Evolutionary conservation across 2,797 vertebrate species (phyloP).

Genomic region (Leuciscus waleckii): DNA sequence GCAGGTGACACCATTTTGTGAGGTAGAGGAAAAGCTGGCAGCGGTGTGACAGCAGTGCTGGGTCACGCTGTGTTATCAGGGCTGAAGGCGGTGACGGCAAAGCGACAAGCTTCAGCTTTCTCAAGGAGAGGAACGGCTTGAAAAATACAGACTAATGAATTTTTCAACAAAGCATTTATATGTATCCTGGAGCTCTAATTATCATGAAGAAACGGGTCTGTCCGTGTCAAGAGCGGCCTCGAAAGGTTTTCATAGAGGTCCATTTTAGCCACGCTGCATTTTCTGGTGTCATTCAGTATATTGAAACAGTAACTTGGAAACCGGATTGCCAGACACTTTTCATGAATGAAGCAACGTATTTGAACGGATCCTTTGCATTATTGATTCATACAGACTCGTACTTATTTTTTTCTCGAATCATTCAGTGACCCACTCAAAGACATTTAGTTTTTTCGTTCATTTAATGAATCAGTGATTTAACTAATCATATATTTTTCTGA

Average conservation of each 20-base stretch:
- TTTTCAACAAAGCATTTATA: slow-evolving; percentile 35
- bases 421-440: too few relatives aligned
- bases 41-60: slow-evolving; percentile 33
- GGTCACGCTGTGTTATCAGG: slow-evolving; percentile 30
- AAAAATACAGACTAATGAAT: slow-evolving; percentile 31
- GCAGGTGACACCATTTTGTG: slow-evolving; percentile 43
- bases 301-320: not conserved
- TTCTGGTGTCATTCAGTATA: not conserved
- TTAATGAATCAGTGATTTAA: too few relatives aligned
- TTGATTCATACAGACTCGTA: not conserved
- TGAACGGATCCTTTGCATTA: not conserved
- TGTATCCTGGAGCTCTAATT: slow-evolving; percentile 21
- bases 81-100: slow-evolving; percentile 2
- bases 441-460: too few relatives aligned
- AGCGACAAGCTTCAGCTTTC: slow-evolving; percentile 22
- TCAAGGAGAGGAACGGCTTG: not conserved
- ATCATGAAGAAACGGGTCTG: not conserved
- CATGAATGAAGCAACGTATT: too few relatives aligned
- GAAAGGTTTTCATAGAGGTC: not conserved
- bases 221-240: not conserved
- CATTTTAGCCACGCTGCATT: not conserved
- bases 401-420: too few relatives aligned
- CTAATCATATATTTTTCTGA: too few relatives aligned
- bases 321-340: too few relatives aligned
- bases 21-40: slow-evolving; percentile 35